phyloP scores from a whole-genome alignment of 2,888 invertebrate genomes.

The Drosophila phalerata region DNA sequence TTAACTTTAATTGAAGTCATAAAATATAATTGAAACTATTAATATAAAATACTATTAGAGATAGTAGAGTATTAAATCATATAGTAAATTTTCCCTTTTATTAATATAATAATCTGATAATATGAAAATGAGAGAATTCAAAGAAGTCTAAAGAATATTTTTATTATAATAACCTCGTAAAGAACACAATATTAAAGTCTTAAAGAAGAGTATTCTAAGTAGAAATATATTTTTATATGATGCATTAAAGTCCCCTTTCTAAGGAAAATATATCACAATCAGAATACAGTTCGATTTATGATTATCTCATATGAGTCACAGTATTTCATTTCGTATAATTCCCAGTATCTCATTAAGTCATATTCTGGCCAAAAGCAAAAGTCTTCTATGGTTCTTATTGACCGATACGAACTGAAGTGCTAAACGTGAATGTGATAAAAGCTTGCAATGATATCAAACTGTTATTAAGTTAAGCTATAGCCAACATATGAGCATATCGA shows the following conservation, averaged over 20 bases:
- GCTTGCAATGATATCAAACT: conserved; percentile 75
- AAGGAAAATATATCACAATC: background rate
- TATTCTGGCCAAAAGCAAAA: conserved; percentile 17
- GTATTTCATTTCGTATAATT: conserved; percentile 31
- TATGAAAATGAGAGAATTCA: background rate
- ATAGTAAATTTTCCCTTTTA: no score
- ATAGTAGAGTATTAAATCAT: no score
- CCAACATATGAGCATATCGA: conserved; percentile 44
- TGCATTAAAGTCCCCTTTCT: background rate
- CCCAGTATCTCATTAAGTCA: conserved; percentile 49
- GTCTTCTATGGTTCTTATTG: conserved; percentile 36
- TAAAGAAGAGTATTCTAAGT: no score
- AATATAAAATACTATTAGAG: background rate
- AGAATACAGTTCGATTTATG: conserved; percentile 9
- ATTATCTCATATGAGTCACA: conserved; percentile 15
- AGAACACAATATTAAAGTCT: background rate
- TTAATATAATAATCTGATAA: background rate
- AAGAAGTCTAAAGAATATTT: background rate
- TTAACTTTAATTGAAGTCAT: conserved; percentile 19
- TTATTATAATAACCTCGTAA: background rate
- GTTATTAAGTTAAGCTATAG: conserved; percentile 78
- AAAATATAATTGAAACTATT: conserved; percentile 1
- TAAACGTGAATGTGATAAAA: conserved; percentile 70
- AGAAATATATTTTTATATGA: background rate
- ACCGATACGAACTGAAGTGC: conserved; percentile 62